Evolutionary conservation across 1,140 invertebrate genomes (phyloP).

Genomic region (Schlechtendalia chinensis): DNA sequence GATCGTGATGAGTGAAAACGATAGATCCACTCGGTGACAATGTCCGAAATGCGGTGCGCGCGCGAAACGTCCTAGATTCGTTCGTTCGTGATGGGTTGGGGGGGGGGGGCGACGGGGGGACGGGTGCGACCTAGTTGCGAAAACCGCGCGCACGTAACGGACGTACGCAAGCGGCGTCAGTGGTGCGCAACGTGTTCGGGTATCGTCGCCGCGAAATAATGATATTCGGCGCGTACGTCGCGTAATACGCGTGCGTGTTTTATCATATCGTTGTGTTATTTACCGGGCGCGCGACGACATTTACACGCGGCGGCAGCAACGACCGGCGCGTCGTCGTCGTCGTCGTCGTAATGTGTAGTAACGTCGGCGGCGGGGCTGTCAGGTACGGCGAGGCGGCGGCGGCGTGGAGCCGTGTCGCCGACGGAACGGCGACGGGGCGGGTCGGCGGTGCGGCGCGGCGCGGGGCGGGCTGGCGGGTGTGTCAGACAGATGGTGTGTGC

Average conservation of each 20-base stretch:
- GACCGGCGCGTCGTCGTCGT: no score
- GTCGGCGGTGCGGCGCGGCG: not conserved
- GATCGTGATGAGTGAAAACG: no score
- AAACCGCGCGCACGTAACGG: no score
- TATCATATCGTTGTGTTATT: not conserved
- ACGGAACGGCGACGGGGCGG: not conserved
- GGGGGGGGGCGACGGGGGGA: no score
- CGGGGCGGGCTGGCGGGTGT: constrained; percentile 23
- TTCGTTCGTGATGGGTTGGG: no score
- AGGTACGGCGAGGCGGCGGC: not conserved
- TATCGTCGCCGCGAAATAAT: not conserved
- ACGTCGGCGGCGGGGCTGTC: not conserved
- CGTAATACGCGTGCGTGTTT: not conserved
- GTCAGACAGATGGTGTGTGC: constrained; percentile 7
- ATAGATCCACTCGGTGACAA: no score
- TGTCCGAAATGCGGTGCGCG: no score
- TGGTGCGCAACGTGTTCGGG: not conserved
- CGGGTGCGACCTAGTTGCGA: no score
- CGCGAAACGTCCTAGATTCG: no score
- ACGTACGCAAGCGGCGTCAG: not conserved
- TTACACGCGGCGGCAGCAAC: not conserved
- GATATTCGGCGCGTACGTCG: not conserved
- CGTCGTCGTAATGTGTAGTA: no score
- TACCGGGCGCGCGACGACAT: not conserved
- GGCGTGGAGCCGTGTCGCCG: not conserved